These are phyloP conservation scores for Stylophora pistillata DNA, from an alignment of 64 coral and sea anemone species.

Conservation along the genomic window DNA sequence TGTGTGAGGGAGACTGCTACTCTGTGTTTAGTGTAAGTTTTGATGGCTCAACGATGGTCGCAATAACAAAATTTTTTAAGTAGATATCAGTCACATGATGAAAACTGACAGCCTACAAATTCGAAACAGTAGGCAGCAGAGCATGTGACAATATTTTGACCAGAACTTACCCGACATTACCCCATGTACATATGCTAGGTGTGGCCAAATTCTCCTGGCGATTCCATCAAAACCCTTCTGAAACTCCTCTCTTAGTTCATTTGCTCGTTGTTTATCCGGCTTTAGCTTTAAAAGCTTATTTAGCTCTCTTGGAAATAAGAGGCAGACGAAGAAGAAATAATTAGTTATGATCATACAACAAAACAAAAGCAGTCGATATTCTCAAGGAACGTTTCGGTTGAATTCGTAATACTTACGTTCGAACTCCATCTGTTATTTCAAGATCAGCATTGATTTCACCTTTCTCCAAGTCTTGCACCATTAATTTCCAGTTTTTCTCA, in stretches of 20 bases:
- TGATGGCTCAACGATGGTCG: no score
- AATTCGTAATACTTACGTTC: conserved; percentile 32
- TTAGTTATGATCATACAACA: no score
- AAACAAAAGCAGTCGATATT: background rate
- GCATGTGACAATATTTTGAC: background rate
- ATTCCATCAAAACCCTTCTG: conserved; percentile 67
- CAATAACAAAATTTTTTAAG: no score
- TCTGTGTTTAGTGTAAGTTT: no score
- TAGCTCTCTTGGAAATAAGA: conserved; percentile 37
- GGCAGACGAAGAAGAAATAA: background rate
- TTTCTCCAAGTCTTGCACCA: conserved; percentile 37
- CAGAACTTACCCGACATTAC: conserved; percentile 48
- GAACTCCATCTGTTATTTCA: conserved; percentile 36
- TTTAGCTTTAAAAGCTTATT: conserved; percentile 39
- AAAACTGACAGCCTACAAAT: no score
- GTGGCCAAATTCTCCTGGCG: conserved; percentile 66
- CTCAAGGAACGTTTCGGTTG: background rate
- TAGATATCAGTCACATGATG: no score
- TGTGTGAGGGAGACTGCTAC: no score
- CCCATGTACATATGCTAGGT: conserved; percentile 44
- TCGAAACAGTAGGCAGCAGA: background rate
- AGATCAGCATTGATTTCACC: conserved; percentile 50
- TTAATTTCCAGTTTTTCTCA: conserved; percentile 58
- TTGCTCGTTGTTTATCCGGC: conserved; percentile 60
- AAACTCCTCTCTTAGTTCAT: conserved; percentile 52